Percentiles rank a stretch among this genome's conserved stretches.
Conservation (phyloP, 2,797 vertebrate genomes). For the Toxotes lorentzi region DNA sequence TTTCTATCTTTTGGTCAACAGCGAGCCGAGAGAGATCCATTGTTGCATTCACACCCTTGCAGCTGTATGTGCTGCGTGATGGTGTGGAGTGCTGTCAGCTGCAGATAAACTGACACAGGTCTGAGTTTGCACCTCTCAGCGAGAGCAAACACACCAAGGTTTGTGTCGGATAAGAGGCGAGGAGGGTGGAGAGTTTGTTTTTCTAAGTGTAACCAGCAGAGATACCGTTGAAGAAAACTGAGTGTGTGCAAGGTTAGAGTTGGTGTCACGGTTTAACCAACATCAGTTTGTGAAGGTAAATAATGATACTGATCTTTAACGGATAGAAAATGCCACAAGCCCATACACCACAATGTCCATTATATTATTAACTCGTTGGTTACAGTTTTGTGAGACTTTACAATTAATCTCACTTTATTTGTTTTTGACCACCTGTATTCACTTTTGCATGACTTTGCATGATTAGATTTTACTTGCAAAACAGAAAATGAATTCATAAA, state of each 20-base stretch:
- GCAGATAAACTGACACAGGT: constrained; percentile 63
- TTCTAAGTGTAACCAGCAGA: constrained; percentile 40
- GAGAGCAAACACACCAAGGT: constrained; percentile 49
- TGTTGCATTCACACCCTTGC: constrained; percentile 44
- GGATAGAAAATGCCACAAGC: not conserved
- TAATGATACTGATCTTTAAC: not conserved
- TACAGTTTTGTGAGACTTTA: not conserved
- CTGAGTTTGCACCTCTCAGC: constrained; percentile 59
- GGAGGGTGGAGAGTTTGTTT: constrained; percentile 40
- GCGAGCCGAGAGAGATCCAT: constrained; percentile 31
- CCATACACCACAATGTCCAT: not conserved
- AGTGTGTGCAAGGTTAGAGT: not conserved
- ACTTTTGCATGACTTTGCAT: constrained; percentile 13
- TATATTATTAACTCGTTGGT: not conserved
- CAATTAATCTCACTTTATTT: not conserved
- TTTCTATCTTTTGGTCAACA: constrained; percentile 66
- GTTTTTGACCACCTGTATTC: not conserved
- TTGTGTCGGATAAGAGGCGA: constrained; percentile 28
- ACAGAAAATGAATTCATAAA: not conserved
- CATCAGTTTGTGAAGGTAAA: not conserved
- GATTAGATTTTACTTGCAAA: constrained; percentile 17
- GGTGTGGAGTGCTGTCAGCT: constrained; percentile 44
- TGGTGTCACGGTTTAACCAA: not conserved
- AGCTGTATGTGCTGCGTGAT: constrained; percentile 16
- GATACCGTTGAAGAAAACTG: constrained; percentile 8